phyloP scores from a whole-genome alignment of 2,113 vertebrate species.

The Atlantisia rogersi region DNA sequence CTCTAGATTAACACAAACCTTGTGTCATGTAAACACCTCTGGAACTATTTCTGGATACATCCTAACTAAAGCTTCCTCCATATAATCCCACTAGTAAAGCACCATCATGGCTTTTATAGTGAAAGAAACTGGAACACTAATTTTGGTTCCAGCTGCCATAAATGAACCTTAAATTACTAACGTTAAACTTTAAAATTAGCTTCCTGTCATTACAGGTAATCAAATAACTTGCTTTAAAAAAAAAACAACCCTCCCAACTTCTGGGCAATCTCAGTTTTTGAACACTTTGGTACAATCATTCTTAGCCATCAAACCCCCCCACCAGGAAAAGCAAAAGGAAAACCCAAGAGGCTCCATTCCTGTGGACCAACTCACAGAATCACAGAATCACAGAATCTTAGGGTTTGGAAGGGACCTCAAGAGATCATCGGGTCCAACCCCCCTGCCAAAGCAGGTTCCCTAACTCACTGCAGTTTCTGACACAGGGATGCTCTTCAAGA shows the following conservation, averaged over 20 bases:
- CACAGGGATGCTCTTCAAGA: neutral
- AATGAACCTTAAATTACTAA: neutral
- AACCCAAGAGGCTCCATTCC: neutral
- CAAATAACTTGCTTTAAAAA: neutral
- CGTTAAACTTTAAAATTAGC: neutral
- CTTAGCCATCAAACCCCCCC: neutral
- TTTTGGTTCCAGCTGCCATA: neutral
- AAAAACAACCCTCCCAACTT: neutral
- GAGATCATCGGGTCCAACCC: too few species aligned
- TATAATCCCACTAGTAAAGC: neutral
- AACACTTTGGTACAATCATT: neutral
- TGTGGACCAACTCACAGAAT: neutral
- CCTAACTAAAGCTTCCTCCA: neutral
- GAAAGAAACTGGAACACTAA: neutral
- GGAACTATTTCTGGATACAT: neutral
- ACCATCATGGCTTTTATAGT: accelerated
- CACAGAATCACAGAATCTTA: too few species aligned
- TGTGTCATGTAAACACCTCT: neutral
- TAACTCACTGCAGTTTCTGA: neutral
- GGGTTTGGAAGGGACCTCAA: too few species aligned
- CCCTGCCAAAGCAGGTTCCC: too few species aligned
- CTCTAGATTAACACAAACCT: neutral
- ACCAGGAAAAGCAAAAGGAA: neutral
- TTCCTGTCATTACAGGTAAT: neutral
- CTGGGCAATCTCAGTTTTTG: neutral